Evolutionary conservation across 2,888 invertebrate species (phyloP), one percentile per base, ranked within the genome.

Genomic region (Horisme vitalbata): DNA sequence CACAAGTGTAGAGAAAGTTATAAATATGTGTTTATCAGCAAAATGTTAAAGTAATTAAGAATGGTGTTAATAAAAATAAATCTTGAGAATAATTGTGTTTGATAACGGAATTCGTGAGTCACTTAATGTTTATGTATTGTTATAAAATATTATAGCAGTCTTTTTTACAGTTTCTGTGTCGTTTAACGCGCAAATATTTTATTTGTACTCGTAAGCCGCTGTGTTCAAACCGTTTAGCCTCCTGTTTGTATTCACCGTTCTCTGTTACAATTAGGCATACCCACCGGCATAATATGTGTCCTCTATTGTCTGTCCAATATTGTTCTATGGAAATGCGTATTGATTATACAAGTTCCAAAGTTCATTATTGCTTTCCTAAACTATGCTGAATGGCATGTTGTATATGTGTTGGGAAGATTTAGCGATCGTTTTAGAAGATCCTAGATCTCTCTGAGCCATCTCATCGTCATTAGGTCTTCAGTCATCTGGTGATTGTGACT

Each of bases 351-450:
- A n/a, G 23, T 38, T 44, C 38, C 50, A 49, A 51, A 28, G 48
- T 32, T 58, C 52, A 61, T 56, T 57, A 52, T 63, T 60, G 51
- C 43, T 55, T 48, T 43, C 13, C 26, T 36, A 36, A 47, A 44
- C 28, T 56, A 46, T 57, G 48, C 49, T 75, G 71, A 70, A 65
- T 71, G 73, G 87, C 86, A 85, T 87, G 87, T 73, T 80, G 80
- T 86, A 75, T 79, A 77, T 82, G 79, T 84, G 80, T 80, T 78
- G 78, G 75, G 75, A 68, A 54, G 46, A 55, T 50, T 48, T 56
- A 58, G 58, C 10, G 45, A 46, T 59, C 52, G 48, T 53, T 41
- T 41, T 38, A 56, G 55, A 50, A 56, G 55, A 48, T 52, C 41
- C 38, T 56, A 50, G 53, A 47, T 56, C 47, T 54, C 37, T 52